Evolutionary conservation across 2,888 invertebrate genomes (phyloP), one percentile per base, ranked within the genome.

Genomic region (Euproctis similis): DNA sequence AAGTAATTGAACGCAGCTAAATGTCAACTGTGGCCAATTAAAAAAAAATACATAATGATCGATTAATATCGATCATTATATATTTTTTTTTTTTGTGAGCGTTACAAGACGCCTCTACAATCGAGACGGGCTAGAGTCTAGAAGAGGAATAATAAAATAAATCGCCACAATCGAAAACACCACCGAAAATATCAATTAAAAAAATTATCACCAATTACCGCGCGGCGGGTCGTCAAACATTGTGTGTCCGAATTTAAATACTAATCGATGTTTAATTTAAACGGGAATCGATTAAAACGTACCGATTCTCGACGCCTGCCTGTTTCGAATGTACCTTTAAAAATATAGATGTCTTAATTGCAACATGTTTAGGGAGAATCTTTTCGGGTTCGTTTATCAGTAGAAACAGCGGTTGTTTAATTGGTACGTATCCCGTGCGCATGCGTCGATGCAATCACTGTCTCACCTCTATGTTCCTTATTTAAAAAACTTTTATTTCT

Each of bases 311-410:
- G 47, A 53, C 59, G 59, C 53, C 51, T 60, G 59, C 56, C 62
- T 64, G 63, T 65, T 61, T 50, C 29, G 63, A 61, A 55, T 59
- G 58, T 62, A 73, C n/a, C n/a, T n/a, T n/a, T n/a, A n/a, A n/a
- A n/a, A n/a, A n/a, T n/a, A n/a, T n/a, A n/a, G n/a, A n/a, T 53
- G 68, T 68, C 70, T 74, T 69, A 68, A 76, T 73, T 72, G 71
- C 62, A 51, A 50, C 50, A 66, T 67, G 38, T 42, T 39, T 33
- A 14, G 29, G 39, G 46, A 51, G 50, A 50, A 53, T 48, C 53
- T 53, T 50, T 50, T 40, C 42, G 40, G 45, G 34, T n/a, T 41
- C 49, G 52, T 53, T 53, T 52, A 58, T 57, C 51, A 46, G 43
- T 51, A 50, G n/a, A n/a, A n/a, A 45, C 47, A 56, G 42, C 28